Evolutionary conservation across 2,113 vertebrate genomes (phyloP).

Genomic region (Mustelus asterias): DNA sequence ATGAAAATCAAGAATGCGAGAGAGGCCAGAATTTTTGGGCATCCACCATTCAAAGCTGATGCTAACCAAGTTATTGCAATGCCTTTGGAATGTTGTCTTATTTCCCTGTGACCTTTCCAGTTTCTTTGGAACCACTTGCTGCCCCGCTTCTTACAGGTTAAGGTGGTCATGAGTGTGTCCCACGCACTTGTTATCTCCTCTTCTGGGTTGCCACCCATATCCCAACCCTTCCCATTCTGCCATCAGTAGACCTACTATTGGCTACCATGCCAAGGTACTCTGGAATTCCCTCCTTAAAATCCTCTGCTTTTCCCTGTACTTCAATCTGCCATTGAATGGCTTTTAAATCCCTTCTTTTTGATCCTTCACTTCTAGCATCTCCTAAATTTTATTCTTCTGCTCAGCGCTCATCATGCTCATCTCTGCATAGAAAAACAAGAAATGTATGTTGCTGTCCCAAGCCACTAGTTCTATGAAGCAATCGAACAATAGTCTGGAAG

Average conservation of each 20-base stretch:
- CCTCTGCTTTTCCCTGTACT: not conserved
- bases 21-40: not conserved
- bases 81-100: not conserved
- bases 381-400: not conserved
- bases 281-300: not conserved
- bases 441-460: not conserved
- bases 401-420: not conserved
- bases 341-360: not conserved
- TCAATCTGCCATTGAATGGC: not conserved
- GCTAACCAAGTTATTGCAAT: not conserved
- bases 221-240: not conserved
- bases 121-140: not conserved
- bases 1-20: not conserved
- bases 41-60: not conserved
- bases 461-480: not conserved
- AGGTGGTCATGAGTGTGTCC: not conserved
- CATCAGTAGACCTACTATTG: not conserved
- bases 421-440: not conserved
- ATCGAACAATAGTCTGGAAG: not conserved
- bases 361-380: not conserved
- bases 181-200: not conserved
- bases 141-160: not conserved
- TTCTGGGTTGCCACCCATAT: not conserved
- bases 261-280: not conserved
- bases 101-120: not conserved